Conservation (phyloP, 2,888 invertebrate species). For the Drosophila paranaensis region DNA sequence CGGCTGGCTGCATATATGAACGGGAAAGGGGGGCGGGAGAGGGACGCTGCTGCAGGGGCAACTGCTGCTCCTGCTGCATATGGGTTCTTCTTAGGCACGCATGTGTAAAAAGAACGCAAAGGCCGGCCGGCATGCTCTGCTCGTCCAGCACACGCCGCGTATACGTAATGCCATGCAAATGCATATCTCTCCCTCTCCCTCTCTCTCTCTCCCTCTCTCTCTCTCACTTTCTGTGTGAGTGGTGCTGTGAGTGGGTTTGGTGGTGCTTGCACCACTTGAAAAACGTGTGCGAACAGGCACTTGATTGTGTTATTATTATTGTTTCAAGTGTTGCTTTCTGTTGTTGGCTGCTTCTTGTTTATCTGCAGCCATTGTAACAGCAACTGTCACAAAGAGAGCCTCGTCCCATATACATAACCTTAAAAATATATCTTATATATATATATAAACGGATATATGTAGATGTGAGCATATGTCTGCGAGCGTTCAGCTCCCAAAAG, state of each 20-base stretch:
- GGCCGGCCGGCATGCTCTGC: constrained; percentile 39
- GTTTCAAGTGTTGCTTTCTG: constrained; percentile 78
- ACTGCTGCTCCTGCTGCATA: constrained; percentile 25
- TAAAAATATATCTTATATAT: not conserved
- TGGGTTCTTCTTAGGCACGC: constrained; percentile 64
- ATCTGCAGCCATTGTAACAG: constrained; percentile 74
- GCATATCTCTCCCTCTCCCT: constrained; percentile 28
- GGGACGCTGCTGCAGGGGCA: constrained; percentile 17
- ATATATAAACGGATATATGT: not conserved
- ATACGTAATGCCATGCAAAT: constrained; percentile 69
- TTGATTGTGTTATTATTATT: constrained; percentile 80
- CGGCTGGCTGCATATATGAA: not conserved
- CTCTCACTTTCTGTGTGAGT: not conserved
- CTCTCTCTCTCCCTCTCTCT: not conserved
- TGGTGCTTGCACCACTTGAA: constrained; percentile 48
- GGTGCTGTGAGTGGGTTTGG: constrained; percentile 20
- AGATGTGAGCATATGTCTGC: not conserved
- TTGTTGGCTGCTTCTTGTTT: constrained; percentile 58
- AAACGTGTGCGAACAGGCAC: constrained; percentile 77
- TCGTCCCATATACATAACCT: constrained; percentile 2
- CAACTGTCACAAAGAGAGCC: constrained; percentile 53
- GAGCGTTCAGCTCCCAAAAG: too few relatives aligned
- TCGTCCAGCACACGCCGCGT: constrained; percentile 48
- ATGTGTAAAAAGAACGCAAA: constrained; percentile 73
- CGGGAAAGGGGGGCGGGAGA: not conserved